Evolutionary conservation across 2,797 vertebrate species (phyloP).

Genomic region (Pagetopsis macropterus): DNA sequence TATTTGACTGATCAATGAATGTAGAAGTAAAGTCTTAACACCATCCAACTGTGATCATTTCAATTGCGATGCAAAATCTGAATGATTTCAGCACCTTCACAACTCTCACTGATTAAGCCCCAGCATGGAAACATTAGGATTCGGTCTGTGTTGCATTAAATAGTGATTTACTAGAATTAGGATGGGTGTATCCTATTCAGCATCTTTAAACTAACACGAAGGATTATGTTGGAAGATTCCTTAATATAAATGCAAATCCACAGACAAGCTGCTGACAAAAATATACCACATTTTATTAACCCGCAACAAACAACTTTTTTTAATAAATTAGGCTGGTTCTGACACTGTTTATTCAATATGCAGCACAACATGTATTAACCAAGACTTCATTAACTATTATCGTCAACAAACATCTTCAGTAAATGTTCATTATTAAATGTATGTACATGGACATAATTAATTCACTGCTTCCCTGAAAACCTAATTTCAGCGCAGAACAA

Average conservation of each 20-base stretch:
- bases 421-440: conserved; percentile 35
- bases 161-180: not conserved
- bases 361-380: conserved; percentile 9
- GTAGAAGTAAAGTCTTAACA: not conserved
- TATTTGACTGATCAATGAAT: not conserved
- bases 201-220: not conserved
- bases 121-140: not conserved
- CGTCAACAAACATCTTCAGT: conserved; percentile 25
- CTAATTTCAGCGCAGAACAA: conserved; percentile 41
- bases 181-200: not conserved
- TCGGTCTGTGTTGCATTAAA: not conserved
- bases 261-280: not conserved
- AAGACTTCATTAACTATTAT: conserved; percentile 39
- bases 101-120: not conserved
- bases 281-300: not conserved
- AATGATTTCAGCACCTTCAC: not conserved
- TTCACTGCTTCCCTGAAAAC: conserved; percentile 39
- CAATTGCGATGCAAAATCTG: not conserved
- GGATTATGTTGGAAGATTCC: conserved; percentile 9
- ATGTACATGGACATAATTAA: conserved; percentile 30
- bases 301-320: not conserved
- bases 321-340: not conserved
- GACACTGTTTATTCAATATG: conserved; percentile 6
- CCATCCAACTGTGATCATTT: not conserved
- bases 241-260: conserved; percentile 5